Evolutionary conservation across 2,113 vertebrate genomes (phyloP), one percentile per base, ranked within the genome.

Genomic region (Hippoglossus stenolepis): DNA sequence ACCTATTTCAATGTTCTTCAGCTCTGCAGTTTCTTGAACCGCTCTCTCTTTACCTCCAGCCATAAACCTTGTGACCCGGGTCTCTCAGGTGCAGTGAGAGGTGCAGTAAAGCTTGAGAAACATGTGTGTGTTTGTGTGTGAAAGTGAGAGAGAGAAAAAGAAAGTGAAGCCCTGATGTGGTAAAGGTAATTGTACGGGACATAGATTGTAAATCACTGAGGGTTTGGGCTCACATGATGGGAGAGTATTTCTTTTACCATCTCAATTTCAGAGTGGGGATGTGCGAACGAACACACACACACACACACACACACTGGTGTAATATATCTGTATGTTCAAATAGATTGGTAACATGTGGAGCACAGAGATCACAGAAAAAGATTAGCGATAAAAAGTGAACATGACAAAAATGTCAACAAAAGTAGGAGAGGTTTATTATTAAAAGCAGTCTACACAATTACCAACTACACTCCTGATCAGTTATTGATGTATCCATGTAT

Each of bases 121-220:
- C 14, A 14, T 56, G 0, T 23, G 53, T 0, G 31, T 68, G 60
- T 67, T 31, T 66, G 65, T 53, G 26, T 20, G 40, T 21, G 53
- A 21, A 35, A 18, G 60, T n/a, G 21, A 24, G 63, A 64, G 23
- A 40, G 43, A 58, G 2, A 63, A 54, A 45, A 21, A 66, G 45
- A 21, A 63, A 35, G 67, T 38, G 57, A 70, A 43, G 67, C 66
- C 1, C 28, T 58, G 43, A 83, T 47, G 45, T 70, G 56, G 45
- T 68, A 65, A 71, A 73, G 15, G 64, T 85, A 87, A 92, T 85
- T 87, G 78, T 57, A 85, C 60, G 70, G 57, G 87, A 90, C 83
- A 70, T 51, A 11, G 43, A 73, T 71, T 76, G 73, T 92, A 90
- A 92, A 90, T 89, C 85, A 86, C 60, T n/a, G 62, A 82, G 63